A percentile compares a stretch with the other conserved stretches of the same genome.
Conservation (phyloP, 2,888 invertebrate genomes). For the Nephrocerus scutellatus region DNA sequence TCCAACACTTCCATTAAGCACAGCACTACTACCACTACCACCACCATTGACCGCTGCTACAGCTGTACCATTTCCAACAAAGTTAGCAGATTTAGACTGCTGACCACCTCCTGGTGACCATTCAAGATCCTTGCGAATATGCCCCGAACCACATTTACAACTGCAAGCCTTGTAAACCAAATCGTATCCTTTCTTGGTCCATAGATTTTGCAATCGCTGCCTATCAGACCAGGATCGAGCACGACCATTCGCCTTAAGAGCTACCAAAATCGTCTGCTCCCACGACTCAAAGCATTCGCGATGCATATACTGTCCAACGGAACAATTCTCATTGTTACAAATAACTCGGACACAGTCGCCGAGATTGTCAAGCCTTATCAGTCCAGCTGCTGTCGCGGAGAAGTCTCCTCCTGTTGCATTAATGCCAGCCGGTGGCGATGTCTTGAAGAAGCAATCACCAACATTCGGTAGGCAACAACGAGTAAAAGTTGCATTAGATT, state of each 20-base stretch:
- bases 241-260: conserved; percentile 82
- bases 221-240: conserved; percentile 93
- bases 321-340: conserved; percentile 92
- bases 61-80: conserved; percentile 32
- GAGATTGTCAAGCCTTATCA: conserved; percentile 61
- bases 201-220: conserved; percentile 88
- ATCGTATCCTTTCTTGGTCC: conserved; percentile 98
- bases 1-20: conserved; percentile 8
- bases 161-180: conserved; percentile 91
- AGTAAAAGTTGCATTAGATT: conserved; percentile 50
- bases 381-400: conserved; percentile 45
- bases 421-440: too few relatives aligned
- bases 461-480: conserved; percentile 76
- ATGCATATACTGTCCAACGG: conserved; percentile 88
- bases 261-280: conserved; percentile 83
- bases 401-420: too few relatives aligned
- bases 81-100: conserved; percentile 5
- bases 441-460: conserved; percentile 68
- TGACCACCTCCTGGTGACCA: conserved; percentile 58
- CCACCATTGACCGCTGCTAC: conserved; percentile 20
- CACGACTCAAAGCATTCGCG: conserved; percentile 90
- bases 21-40: conserved; percentile 9
- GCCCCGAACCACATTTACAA: conserved; percentile 88
- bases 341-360: conserved; percentile 79
- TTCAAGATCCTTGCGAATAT: conserved; percentile 88